Base-by-base conservation (phyloP, 2,888 invertebrate species). In the Hypselothyrea guttata region DNA sequence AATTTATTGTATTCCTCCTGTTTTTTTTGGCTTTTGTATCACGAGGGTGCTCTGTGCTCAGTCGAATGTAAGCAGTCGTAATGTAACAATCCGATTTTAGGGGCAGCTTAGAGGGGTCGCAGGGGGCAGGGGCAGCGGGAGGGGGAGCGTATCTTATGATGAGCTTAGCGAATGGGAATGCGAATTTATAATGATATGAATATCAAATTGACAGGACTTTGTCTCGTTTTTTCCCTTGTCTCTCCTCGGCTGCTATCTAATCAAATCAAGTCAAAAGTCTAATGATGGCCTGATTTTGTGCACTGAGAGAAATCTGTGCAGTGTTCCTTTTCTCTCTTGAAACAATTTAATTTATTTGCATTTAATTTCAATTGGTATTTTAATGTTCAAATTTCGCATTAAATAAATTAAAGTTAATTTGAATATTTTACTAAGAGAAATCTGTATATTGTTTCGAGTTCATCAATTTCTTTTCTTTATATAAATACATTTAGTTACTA, bases 131-230 rank as follows among this genome's bases (percentile, higher is more conserved):
- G 7, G 15, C n/a, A 11, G 4, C n/a, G 41, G 16, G 5, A 13
- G 1, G 16, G 9, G 11, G 15, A 2, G 38, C 28, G 41, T 62
- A 64, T 49, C 75, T 76, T 83, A 75, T 85, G 76, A 77, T 54
- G 63, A 85, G 76, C 84, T 77, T 77, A 85, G 56, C 48, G 35
- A 13, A 61, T 33, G 42, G 38, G 33, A 18, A 44, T 57, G 65
- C 59, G 86, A 79, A 82, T 85, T 86, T 84, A 86, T 86, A 82
- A 82, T 84, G 86, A 82, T 79, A 85, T 82, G 87, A 82, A 82
- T 86, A 82, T 74, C 74, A 85, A 82, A 82, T 86, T 86, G 87
- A 79, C 76, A 73, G 81, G 75, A 66, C 75, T 70, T 70, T 58
- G 58, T 74, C 54, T 28, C 37, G n/a, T n/a, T n/a, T 18, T 16